Evolutionary conservation across 35 echinoderm and acorn worm genomes (phyloP).

Genomic region (Lytechinus variegatus): DNA sequence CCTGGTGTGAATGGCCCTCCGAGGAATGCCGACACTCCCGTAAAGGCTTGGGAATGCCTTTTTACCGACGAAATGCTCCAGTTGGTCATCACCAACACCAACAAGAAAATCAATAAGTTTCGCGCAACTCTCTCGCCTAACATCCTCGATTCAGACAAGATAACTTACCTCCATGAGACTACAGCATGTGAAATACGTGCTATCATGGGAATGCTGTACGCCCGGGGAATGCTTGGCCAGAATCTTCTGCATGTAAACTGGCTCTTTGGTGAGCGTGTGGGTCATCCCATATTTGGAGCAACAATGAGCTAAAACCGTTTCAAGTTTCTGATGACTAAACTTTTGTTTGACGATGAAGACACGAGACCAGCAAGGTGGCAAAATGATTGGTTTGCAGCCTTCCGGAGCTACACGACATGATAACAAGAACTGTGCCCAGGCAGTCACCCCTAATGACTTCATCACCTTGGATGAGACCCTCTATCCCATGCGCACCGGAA

Average conservation of each 20-base stretch:
- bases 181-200: slow-evolving; percentile 14
- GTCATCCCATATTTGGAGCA: slow-evolving; percentile 24
- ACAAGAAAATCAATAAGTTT: not conserved
- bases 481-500: too few species aligned
- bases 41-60: not conserved
- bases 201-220: slow-evolving; percentile 13
- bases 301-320: slow-evolving; percentile 37
- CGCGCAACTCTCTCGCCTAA: not conserved
- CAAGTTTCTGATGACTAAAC: slow-evolving; percentile 36
- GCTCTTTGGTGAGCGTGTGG: slow-evolving; percentile 32
- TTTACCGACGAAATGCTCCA: not conserved
- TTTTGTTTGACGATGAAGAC: slow-evolving; percentile 25
- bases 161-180: not conserved
- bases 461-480: too few species aligned
- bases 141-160: not conserved
- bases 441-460: too few species aligned
- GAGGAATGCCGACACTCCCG: not conserved
- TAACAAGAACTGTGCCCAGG: too few species aligned
- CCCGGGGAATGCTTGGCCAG: slow-evolving; percentile 40
- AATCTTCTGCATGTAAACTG: slow-evolving; percentile 34
- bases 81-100: not conserved
- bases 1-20: not conserved
- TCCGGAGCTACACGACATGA: too few species aligned
- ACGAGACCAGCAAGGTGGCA: not conserved
- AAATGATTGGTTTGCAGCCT: slow-evolving; percentile 31